phyloP scores from a whole-genome alignment of 2,888 invertebrate species.

The Callimorpha dominula region DNA sequence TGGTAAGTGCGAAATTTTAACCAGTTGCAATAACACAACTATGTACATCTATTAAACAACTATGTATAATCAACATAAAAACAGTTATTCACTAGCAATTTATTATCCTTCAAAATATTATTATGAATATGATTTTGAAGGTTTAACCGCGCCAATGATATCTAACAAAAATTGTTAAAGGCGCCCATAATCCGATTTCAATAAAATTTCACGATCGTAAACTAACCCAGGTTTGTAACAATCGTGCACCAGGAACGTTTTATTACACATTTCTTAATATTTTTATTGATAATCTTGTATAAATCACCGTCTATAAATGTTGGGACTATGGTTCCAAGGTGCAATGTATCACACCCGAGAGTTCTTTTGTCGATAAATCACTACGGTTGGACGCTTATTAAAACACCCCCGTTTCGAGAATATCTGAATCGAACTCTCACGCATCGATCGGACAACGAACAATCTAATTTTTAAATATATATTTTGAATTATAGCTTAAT shows the following conservation, averaged over 20 bases:
- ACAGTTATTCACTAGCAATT: conserved; percentile 50
- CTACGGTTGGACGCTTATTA: conserved; percentile 69
- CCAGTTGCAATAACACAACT: conserved; percentile 63
- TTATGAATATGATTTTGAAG: conserved; percentile 45
- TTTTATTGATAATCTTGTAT: conserved; percentile 75
- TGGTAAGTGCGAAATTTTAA: conserved; percentile 73
- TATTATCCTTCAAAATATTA: conserved; percentile 18
- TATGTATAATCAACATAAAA: conserved; percentile 42
- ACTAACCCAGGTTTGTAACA: conserved; percentile 59
- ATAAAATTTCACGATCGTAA: conserved; percentile 67
- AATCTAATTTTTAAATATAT: conserved; percentile 42
- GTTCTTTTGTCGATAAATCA: conserved; percentile 72
- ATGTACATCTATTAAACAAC: background rate
- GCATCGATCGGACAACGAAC: conserved; percentile 46
- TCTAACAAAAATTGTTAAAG: conserved; percentile 59
- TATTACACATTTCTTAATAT: conserved; percentile 68
- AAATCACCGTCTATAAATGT: conserved; percentile 70
- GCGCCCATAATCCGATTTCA: conserved; percentile 68
- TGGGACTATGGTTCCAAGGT: conserved; percentile 63
- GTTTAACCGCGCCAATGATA: conserved; percentile 52
- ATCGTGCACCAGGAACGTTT: conserved; percentile 62
- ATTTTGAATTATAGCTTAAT: conserved; percentile 44
- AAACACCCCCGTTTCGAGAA: conserved; percentile 57
- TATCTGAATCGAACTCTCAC: conserved; percentile 38
- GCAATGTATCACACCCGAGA: conserved; percentile 70